phyloP scores from a whole-genome alignment of 2,797 vertebrate genomes.

The Galago senegalensis region DNA sequence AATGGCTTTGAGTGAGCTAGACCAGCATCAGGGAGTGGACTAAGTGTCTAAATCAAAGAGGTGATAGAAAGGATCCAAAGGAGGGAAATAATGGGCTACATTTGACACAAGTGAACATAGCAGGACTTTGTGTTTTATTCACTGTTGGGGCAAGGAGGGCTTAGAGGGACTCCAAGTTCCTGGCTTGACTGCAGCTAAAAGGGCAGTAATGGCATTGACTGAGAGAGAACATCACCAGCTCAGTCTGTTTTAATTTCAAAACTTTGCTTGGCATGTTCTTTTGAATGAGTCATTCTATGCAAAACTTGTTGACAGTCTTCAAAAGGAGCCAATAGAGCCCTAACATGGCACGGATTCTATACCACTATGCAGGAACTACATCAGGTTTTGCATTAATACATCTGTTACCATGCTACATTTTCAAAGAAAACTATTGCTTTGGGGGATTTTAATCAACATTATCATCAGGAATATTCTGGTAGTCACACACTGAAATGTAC shows the following conservation, averaged over 20 bases:
- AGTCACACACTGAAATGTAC: not conserved
- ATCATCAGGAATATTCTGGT: slow-evolving; percentile 47
- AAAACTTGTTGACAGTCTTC: slow-evolving; percentile 64
- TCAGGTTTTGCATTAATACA: slow-evolving; percentile 1
- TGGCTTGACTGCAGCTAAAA: slow-evolving; percentile 45
- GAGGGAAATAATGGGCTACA: not conserved
- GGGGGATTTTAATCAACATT: slow-evolving; percentile 42
- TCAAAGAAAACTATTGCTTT: slow-evolving; percentile 15
- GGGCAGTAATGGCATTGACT: not conserved
- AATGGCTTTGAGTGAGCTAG: not conserved
- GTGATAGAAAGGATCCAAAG: not conserved
- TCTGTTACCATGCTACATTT: not conserved
- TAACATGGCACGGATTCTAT: not conserved
- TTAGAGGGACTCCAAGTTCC: not conserved
- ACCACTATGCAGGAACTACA: not conserved
- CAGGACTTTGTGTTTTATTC: not conserved
- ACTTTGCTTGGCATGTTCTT: slow-evolving; percentile 70
- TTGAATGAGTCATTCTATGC: slow-evolving; percentile 62
- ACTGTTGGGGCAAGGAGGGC: not conserved
- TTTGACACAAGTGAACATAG: not conserved
- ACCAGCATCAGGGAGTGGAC: not conserved
- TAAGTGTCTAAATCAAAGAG: not conserved
- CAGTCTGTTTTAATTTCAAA: slow-evolving; percentile 61
- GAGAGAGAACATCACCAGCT: not conserved
- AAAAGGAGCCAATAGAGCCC: slow-evolving; percentile 51